Evolutionary conservation across 2,113 vertebrate species (phyloP), one percentile per base, ranked within the genome.

Genomic region (Etheostoma spectabile): DNA sequence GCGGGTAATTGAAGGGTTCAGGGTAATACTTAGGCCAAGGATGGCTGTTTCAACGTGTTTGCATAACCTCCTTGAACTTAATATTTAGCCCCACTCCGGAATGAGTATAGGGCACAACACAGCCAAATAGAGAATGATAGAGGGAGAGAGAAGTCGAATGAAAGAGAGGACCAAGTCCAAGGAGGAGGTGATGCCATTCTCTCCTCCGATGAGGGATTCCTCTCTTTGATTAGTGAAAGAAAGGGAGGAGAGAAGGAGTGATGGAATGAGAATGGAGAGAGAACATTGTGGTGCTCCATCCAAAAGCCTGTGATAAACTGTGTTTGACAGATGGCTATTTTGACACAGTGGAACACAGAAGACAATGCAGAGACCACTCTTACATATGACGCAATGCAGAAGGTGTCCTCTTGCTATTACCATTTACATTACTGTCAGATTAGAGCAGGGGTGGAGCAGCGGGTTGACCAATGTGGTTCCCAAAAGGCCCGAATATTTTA

Each of bases 1-100:
- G 87, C 85, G 81, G 89, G 92, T 95, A 95, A 95, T 95, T 95
- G 95, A 94, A 94, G 94, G 95, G 85, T 94, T 92, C 77, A 94
- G 90, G 89, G 93, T 94, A 92, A 94, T 93, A 94, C 92, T 95
- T 95, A 93, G 89, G 88, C 89, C 88, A 84, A 86, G 90, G 92
- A 93, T 92, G 91, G 92, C 92, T 93, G 90, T 94, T 95, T 94
- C 90, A 90, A 93, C 91, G 88, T 94, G 93, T 94, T 94, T 94
- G 90, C 86, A 90, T 94, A 95, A 94, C 95, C 94, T 93, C 84
- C 91, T 91, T 93, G 88, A 95, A 95, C 93, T 91, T 94, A 95
- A 93, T 94, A 95, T 95, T 93, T 88, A 93, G 89, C 86, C 90
- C 88, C 77, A 90, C 88, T 93, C 82, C 56, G 51, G 84, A 89